Conservation (phyloP, 2,888 invertebrate species). For the Myopa tessellatipennis region DNA sequence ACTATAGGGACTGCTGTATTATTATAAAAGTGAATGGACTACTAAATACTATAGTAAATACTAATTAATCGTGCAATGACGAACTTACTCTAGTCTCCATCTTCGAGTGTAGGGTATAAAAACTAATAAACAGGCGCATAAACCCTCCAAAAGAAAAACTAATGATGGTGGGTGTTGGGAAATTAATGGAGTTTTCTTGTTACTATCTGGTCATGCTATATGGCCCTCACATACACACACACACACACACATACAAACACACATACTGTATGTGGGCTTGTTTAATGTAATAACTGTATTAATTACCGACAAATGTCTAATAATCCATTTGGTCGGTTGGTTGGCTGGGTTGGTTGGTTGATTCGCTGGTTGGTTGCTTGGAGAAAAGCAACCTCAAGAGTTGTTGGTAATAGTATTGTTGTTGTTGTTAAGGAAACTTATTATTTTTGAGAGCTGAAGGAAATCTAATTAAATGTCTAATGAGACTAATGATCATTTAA, state of each 20-base stretch:
- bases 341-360: constrained; percentile 23
- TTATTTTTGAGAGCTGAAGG: constrained; percentile 23
- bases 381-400: neutral
- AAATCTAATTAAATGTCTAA: constrained; percentile 45
- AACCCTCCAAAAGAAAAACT: constrained; percentile 22
- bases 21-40: too few species aligned
- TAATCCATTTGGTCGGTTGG: constrained; percentile 18
- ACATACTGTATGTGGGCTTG: constrained; percentile 13
- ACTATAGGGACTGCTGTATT: too few species aligned
- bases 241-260: neutral
- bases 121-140: neutral
- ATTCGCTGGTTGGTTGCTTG: neutral
- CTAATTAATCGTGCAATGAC: too few species aligned
- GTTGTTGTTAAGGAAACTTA: neutral
- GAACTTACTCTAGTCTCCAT: too few species aligned
- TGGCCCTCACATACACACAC: constrained; percentile 1
- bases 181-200: constrained; percentile 49
- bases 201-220: constrained; percentile 43
- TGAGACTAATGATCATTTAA: constrained; percentile 47
- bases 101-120: neutral
- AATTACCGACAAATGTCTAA: constrained; percentile 41
- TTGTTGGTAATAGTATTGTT: neutral
- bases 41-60: too few species aligned
- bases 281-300: constrained; percentile 47
- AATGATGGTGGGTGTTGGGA: constrained; percentile 47